Evolutionary conservation across 2,888 invertebrate species (phyloP), one percentile per base, ranked within the genome.

Genomic region (Mythimna impura): DNA sequence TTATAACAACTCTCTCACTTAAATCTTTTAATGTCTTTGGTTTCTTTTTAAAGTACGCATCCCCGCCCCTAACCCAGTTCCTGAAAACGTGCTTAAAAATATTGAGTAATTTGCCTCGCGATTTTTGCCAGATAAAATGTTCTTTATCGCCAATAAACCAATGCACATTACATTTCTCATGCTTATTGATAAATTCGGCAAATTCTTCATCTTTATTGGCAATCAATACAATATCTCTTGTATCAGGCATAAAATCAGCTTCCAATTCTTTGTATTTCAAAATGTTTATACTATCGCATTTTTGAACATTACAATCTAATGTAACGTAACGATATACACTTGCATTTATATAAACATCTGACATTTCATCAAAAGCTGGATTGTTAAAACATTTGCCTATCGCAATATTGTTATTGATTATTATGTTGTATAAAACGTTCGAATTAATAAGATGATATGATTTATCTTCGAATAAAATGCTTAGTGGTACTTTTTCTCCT

Each of bases 1-100:
- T 66, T 66, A 87, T 74, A 0, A 87, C 78, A 9, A 80, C 65
- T 65, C 70, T 81, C 30, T 87, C 82, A 9, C 71, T 43, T 25
- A 78, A 63, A 62, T 79, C 79, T 43, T 71, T 76, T 12, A 81
- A 43, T 9, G 75, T 74, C 17, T 43, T 60, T 3, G 64, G 71
- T 62, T 25, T 34, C 7, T 25, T 25, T 25, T 61, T 20, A 52
- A n/a, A 10, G 17, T 72, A 36, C 17, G 58, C n/a, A 34, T 52
- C 58, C 25, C 65, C 43, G 43, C 12, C 43, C 43, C 43, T 7
- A 43, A 12, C 43, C 43, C 43, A 43, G 14, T 43, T 43, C 14
- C 14, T 75, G 3, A 40, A 10, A 54, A 83, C 55, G n/a, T 71
- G 36, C n/a, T 81, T 81, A 0, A 71, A 20, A 57, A 83, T 43